Base-by-base conservation (phyloP, 2,797 vertebrate species). In the Gymnoscopelus microlampas region DNA sequence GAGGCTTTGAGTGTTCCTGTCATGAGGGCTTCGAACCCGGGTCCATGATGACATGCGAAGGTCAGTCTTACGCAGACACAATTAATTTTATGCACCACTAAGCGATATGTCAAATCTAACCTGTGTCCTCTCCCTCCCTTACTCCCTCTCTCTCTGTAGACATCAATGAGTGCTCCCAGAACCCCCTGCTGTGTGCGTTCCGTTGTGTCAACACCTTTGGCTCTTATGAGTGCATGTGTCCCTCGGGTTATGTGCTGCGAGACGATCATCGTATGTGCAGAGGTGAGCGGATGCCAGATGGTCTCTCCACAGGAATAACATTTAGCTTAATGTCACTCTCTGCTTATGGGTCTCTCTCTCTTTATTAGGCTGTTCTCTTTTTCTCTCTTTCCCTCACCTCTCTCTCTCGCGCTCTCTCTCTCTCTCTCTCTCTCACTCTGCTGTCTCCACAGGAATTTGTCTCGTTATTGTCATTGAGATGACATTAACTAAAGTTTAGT, bases 121-220 rank as follows among this genome's bases (percentile, higher is more conserved):
- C 4, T 29, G 8, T 56, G 19, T 56, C 23, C 23, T 26, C 54
- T 56, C 54, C 24, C 53, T 55, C 53, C 19, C 14, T 64, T 29
- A 78, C 24, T 53, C 10, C 48, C 39, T 66, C 15, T 60, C 53
- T 63, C 50, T 67, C 66, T 26, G 2, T 83, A 99, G 97, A 99
- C 74, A 93, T 98, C 59, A 96, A 99, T 0, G 97, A 99, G 83
- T 99, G 97, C 4, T 85, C 94, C 10, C 88, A 95, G 86, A 98
- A 98, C 80, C 97, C 97, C 0, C 89, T 98, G 82, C 95, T 98
- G 71, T 99, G 97, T 0, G 97, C 97, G 53, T 99, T 99, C 94
- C 96, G 97, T 53, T 99, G 97, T 73, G 94, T 94, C 81, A 98
- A 98, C 93, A 96, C 95, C 0, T 95, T 96, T 1, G 97, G 97